A percentile compares a stretch with the other conserved stretches of the same genome.
Evolutionary conservation across 2,797 vertebrate genomes (phyloP).

Genomic region (Anableps anableps): DNA sequence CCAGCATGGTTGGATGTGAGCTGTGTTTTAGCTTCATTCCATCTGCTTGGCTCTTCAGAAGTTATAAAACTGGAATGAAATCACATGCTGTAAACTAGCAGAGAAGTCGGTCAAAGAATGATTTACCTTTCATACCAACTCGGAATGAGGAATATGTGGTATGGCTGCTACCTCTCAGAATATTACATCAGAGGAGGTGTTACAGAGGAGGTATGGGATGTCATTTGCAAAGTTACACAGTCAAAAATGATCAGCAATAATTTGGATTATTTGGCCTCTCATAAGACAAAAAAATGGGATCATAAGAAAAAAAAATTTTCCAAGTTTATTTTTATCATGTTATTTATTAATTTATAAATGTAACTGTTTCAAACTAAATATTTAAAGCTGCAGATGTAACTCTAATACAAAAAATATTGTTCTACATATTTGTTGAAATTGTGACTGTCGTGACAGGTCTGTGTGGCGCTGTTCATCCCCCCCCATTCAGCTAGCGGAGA

Average conservation of each 20-base stretch:
- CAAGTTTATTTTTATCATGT: no score
- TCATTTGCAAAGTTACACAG: not conserved
- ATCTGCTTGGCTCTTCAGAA: constrained; percentile 12
- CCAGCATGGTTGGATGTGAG: constrained; percentile 11
- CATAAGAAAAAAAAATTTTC: no score
- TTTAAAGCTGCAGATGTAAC: no score
- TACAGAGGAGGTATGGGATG: not conserved
- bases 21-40: constrained; percentile 30
- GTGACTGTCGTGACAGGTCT: no score
- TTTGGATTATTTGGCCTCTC: no score
- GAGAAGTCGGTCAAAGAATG: not conserved
- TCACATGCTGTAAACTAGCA: constrained; percentile 5
- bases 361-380: no score
- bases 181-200: constrained; percentile 2
- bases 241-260: not conserved
- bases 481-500: no score
- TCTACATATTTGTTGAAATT: no score
- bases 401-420: no score
- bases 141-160: not conserved
- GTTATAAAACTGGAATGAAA: constrained; percentile 19
- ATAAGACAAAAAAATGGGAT: no score
- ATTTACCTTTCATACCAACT: constrained; percentile 12
- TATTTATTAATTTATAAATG: no score
- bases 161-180: constrained; percentile 4
- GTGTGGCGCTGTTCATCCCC: no score